A percentile compares a stretch with the other conserved stretches of the same genome.
Conservation (phyloP, 2,888 invertebrate species). For the Melipona bicolor region DNA sequence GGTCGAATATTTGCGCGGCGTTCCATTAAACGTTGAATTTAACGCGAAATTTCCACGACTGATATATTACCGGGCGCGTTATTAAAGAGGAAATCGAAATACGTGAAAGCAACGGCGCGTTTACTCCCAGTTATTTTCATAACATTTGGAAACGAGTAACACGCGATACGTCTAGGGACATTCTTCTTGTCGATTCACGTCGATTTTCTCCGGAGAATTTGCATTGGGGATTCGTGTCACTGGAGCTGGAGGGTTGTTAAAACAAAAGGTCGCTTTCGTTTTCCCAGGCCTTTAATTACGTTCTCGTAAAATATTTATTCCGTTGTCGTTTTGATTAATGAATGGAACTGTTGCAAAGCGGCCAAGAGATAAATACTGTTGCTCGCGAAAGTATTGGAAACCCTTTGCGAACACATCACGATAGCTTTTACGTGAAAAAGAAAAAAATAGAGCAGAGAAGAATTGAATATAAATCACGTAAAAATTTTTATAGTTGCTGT, state of each 20-base stretch:
- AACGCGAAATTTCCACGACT: neutral
- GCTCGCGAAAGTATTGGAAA: too few species aligned
- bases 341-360: neutral
- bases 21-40: conserved; percentile 1
- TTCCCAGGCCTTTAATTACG: neutral
- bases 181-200: neutral
- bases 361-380: too few species aligned
- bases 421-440: too few species aligned
- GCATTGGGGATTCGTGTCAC: neutral
- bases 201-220: neutral
- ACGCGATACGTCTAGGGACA: neutral
- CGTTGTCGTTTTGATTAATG: neutral
- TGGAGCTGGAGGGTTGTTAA: neutral
- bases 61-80: neutral
- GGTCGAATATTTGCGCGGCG: too few species aligned
- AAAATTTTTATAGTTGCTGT: too few species aligned
- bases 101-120: neutral
- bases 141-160: neutral
- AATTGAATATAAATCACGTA: too few species aligned
- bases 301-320: neutral
- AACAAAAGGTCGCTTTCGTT: neutral
- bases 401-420: too few species aligned
- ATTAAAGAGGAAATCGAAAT: conserved; percentile 1
- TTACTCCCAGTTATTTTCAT: neutral
- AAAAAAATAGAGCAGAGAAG: too few species aligned